Base-by-base conservation (phyloP, 2,113 vertebrate genomes). In the Corydoras sp. region DNA sequence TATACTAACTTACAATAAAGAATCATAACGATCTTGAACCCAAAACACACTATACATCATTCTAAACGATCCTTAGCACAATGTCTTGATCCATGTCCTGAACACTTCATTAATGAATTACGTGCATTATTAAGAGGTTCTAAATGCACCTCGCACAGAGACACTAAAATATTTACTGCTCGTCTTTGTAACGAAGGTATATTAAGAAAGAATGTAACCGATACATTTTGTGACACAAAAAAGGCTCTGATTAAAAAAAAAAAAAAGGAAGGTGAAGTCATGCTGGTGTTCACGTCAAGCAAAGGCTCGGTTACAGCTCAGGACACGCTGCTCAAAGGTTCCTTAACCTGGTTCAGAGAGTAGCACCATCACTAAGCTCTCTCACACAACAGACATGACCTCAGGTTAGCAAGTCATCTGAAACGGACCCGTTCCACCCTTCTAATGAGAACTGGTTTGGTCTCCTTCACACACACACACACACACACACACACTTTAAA, bases 351-450 rank as follows among this genome's bases (percentile, higher is more conserved):
- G 2, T 14, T 5, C 51, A 43, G 35, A 43, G 5, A 53, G 51
- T 14, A 53, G 5, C 5, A 8, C 51, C 10, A 12, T 3, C 30
- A 50, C 29, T 15, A 54, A 65, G 31, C 32, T 5, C 29, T 43
- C 54, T 5, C 4, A n/a, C 31, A 70, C 56, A 58, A 6, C 48
- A 70, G 58, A 70, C 58, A 53, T 58, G 58, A 53, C 58, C 29
- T 62, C 59, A 71, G 14, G 32, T n/a, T 14, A 13, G 4, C 10
- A 31, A 12, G 61, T 14, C 54, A 54, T 15, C 32, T 59, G 49
- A 71, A 54, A 54, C 59, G 49, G 15, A 71, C n/a, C 69, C 35
- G 59, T 50, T 62, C 69, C 59, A 71, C 58, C 69, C 59, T 15
- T 35, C 50, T 32, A 58, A 3, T 53, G 29, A 53, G 49, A 59